phyloP scores from a whole-genome alignment of 2,113 vertebrate species.

The Pachycephala philippinensis region DNA sequence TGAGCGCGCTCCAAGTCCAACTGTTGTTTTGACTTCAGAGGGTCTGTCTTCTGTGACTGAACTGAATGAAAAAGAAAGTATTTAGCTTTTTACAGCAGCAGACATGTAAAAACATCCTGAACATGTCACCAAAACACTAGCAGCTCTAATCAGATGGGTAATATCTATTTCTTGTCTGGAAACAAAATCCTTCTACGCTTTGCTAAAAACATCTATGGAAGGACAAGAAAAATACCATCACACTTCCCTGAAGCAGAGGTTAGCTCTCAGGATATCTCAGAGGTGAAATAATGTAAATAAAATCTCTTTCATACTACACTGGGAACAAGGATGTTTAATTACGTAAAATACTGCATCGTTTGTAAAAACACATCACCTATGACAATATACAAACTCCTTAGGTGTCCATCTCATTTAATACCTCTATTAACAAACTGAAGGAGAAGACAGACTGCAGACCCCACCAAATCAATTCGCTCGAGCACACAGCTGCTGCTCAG shows the following conservation, averaged over 20 bases:
- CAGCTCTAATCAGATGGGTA: background rate
- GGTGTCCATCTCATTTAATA: background rate
- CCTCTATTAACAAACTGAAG: background rate
- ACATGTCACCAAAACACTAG: background rate
- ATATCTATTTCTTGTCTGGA: background rate
- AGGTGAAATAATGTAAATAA: background rate
- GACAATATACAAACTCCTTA: background rate
- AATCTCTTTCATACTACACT: background rate
- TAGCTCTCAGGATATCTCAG: background rate
- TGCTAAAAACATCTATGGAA: background rate
- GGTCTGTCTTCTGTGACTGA: conserved; percentile 87
- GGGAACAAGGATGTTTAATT: background rate
- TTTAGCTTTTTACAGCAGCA: background rate
- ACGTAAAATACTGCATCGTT: background rate
- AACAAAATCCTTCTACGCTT: background rate
- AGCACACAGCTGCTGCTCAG: background rate
- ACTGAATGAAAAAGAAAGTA: conserved; percentile 65
- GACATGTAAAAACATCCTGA: background rate
- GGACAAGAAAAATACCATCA: background rate
- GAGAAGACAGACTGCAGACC: background rate
- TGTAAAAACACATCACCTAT: background rate
- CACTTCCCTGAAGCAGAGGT: background rate
- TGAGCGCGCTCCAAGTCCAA: conserved; percentile 92
- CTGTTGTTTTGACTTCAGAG: conserved; percentile 92
- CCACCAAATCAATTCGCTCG: background rate